phyloP scores from a whole-genome alignment of 2,888 invertebrate genomes.

The Phengaris alcon region DNA sequence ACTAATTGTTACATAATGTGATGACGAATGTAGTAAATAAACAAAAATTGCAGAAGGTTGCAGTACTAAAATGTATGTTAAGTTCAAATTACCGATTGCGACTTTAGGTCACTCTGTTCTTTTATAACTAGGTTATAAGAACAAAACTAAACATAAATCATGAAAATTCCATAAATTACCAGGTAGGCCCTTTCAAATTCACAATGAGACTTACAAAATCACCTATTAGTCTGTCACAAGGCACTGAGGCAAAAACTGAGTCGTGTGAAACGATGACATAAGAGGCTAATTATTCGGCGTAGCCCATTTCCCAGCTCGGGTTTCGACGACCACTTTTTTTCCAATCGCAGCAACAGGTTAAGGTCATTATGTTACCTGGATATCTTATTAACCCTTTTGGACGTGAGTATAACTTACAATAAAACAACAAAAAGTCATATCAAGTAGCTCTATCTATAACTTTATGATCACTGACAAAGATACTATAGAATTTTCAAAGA shows the following conservation, averaged over 20 bases:
- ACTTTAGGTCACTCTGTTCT: too few species aligned
- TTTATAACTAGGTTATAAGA: too few species aligned
- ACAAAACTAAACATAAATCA: neutral
- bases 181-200: neutral
- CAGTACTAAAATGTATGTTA: too few species aligned
- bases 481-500: too few species aligned
- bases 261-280: conserved; percentile 29
- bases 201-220: conserved; percentile 20
- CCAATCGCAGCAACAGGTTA: conserved; percentile 25
- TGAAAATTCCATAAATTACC: neutral
- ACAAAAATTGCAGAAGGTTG: neutral
- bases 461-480: too few species aligned
- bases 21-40: neutral
- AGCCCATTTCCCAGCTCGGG: conserved; percentile 27
- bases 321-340: conserved; percentile 20
- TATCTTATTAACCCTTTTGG: conserved; percentile 25
- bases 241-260: conserved; percentile 16
- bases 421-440: neutral
- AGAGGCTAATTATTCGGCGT: conserved; percentile 24
- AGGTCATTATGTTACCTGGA: conserved; percentile 29
- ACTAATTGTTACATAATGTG: neutral
- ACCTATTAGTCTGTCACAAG: conserved; percentile 25
- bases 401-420: neutral
- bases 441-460: too few species aligned
- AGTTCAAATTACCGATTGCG: too few species aligned